Evolutionary conservation across 2,797 vertebrate genomes (phyloP).

Genomic region (Alcedo atthis): DNA sequence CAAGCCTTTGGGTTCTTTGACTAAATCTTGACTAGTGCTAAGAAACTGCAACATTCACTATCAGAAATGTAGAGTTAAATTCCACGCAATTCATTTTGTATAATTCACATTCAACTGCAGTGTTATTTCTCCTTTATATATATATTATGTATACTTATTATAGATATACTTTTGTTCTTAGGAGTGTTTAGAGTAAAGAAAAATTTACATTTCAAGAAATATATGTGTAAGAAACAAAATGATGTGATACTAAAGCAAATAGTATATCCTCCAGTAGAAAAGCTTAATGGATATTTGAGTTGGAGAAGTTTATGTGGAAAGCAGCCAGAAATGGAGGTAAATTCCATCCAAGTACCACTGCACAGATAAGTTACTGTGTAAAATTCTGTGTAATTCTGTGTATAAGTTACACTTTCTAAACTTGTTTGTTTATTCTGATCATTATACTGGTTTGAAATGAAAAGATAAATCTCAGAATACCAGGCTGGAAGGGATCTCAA

Average conservation of each 20-base stretch:
- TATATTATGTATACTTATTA: neutral
- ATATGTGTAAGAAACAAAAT: neutral
- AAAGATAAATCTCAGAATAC: conserved; percentile 18
- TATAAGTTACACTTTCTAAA: conserved; percentile 16
- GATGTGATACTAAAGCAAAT: neutral
- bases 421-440: conserved; percentile 24
- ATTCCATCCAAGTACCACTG: neutral
- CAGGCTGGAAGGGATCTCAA: neutral
- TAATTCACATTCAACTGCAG: accelerated
- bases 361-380: neutral
- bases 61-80: neutral
- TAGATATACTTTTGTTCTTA: neutral
- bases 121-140: neutral
- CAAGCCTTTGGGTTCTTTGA: neutral
- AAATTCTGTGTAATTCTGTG: no score
- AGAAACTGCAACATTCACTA: neutral
- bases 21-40: neutral
- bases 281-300: neutral
- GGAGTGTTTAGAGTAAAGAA: neutral
- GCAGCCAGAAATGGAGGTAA: neutral
- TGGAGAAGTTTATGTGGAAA: neutral
- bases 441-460: conserved; percentile 42
- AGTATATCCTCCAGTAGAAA: neutral
- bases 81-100: neutral
- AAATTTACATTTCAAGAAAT: neutral